Evolutionary conservation across 1,140 invertebrate species (phyloP).

Genomic region (Cherax destructor): DNA sequence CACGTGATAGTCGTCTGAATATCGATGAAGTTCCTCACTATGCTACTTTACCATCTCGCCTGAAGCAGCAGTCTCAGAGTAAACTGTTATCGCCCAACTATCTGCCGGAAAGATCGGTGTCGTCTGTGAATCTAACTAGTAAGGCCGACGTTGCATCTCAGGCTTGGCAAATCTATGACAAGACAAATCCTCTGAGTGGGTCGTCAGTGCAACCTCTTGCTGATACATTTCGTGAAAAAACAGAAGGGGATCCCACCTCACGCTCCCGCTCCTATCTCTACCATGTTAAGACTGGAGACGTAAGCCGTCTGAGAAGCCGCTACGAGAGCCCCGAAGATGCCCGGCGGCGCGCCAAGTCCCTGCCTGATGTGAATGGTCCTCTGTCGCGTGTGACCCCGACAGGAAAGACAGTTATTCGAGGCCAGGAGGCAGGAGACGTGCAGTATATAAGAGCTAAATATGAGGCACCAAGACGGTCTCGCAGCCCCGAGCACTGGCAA

Average conservation of each 20-base stretch:
- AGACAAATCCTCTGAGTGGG: conserved; percentile 53
- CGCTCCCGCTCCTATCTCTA: conserved; percentile 83
- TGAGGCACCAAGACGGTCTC: conserved; percentile 62
- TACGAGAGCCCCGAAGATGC: conserved; percentile 82
- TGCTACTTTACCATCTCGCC: conserved; percentile 74
- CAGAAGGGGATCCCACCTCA: conserved; percentile 72
- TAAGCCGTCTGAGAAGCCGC: conserved; percentile 82
- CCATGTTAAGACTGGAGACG: conserved; percentile 84
- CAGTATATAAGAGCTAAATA: conserved; percentile 74
- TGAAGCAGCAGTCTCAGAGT: conserved; percentile 72
- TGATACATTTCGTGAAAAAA: conserved; percentile 35
- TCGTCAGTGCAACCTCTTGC: conserved; percentile 41
- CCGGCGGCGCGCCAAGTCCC: conserved; percentile 69
- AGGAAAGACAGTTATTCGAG: conserved; percentile 76
- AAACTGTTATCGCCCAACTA: conserved; percentile 73
- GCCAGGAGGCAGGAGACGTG: conserved; percentile 81
- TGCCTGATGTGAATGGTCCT: conserved; percentile 64
- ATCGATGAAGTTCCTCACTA: conserved; percentile 72
- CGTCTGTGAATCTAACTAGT: conserved; percentile 72
- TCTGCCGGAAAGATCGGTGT: conserved; percentile 73
- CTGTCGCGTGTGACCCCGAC: conserved; percentile 66
- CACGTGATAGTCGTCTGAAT: conserved; percentile 59
- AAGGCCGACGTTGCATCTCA: conserved; percentile 65
- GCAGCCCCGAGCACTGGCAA: conserved; percentile 69
- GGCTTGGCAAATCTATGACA: conserved; percentile 60